A percentile compares a stretch with the other conserved stretches of the same genome.
phyloP scores from a whole-genome alignment of 2,888 invertebrate species.

The Candidula unifasciata region DNA sequence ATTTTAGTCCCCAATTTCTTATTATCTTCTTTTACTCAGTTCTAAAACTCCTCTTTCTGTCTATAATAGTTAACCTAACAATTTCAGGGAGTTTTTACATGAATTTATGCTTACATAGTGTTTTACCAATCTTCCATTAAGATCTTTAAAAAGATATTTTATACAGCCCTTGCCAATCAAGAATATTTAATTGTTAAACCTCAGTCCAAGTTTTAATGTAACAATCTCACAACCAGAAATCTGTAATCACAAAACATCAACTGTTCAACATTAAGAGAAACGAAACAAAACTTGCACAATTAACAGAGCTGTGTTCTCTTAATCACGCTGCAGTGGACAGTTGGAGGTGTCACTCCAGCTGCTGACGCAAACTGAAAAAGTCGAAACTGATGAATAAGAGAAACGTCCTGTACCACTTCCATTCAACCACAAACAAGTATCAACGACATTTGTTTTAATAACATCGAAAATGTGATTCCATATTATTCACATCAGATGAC shows the following conservation, averaged over 20 bases:
- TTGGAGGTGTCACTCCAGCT: background rate
- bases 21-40: no score
- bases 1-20: no score
- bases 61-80: no score
- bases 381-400: slow-evolving; percentile 27
- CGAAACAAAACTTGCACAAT: no score
- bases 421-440: background rate
- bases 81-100: background rate
- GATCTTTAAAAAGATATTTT: background rate
- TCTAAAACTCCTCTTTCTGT: no score
- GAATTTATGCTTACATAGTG: background rate
- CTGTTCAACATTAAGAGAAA: background rate
- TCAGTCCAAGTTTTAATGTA: background rate
- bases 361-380: background rate
- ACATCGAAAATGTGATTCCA: no score
- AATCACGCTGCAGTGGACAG: background rate
- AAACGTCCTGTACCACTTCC: background rate
- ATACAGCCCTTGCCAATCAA: no score
- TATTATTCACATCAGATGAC: background rate
- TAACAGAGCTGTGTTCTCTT: slow-evolving; percentile 5
- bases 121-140: background rate
- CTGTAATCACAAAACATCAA: background rate
- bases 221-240: background rate
- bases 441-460: no score
- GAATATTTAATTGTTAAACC: no score